Conservation (phyloP, 1,140 invertebrate genomes). For the Drosophila grimshawi region DNA sequence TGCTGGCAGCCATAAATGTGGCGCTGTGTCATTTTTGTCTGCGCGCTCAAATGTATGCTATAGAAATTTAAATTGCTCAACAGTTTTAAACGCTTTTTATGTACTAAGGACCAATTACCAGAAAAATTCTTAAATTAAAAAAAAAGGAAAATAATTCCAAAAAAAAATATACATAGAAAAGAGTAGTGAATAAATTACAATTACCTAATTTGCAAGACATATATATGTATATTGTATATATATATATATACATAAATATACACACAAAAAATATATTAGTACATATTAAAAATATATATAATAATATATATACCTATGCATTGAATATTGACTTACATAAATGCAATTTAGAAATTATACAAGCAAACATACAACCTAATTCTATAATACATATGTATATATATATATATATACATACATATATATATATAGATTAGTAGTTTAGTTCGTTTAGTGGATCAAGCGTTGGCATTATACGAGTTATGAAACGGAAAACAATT, state of each 20-base stretch:
- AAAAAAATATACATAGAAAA: conserved; percentile 31
- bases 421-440: conserved; percentile 49
- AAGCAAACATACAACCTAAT: conserved; percentile 33
- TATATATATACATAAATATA: conserved; percentile 37
- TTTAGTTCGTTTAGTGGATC: conserved; percentile 72
- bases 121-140: conserved; percentile 50
- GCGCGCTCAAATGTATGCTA: conserved; percentile 47
- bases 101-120: conserved; percentile 83
- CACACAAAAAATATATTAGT: neutral
- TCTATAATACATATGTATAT: conserved; percentile 38
- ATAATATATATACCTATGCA: conserved; percentile 26
- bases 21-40: conserved; percentile 46
- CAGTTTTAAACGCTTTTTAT: conserved; percentile 75
- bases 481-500: conserved; percentile 33
- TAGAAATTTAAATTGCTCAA: conserved; percentile 55
- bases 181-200: conserved; percentile 49
- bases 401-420: conserved; percentile 50
- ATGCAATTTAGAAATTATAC: conserved; percentile 79
- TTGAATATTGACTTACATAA: conserved; percentile 70
- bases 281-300: neutral
- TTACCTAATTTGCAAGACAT: conserved; percentile 63
- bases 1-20: conserved; percentile 49
- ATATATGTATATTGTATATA: conserved; percentile 6
- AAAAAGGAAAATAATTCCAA: conserved; percentile 19
- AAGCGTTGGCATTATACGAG: conserved; percentile 77